Evolutionary conservation across 2,113 vertebrate genomes (phyloP).

Genomic region (Mesocricetus auratus): DNA sequence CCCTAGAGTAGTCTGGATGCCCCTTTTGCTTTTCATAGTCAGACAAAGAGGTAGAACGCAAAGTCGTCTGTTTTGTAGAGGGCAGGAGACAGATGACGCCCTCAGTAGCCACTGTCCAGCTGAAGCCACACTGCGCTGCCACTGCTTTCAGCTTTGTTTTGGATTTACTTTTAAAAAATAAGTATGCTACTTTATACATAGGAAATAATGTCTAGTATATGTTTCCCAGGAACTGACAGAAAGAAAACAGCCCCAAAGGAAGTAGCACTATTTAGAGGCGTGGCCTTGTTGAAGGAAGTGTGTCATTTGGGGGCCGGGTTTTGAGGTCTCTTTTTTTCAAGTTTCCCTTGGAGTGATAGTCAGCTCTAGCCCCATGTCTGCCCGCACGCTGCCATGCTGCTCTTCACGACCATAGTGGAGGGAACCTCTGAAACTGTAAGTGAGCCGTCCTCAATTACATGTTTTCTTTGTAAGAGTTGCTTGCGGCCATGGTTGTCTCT

Average conservation of each 20-base stretch:
- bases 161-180: neutral
- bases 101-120: neutral
- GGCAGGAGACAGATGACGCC: neutral
- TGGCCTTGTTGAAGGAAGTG: neutral
- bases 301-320: neutral
- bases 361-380: neutral
- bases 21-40: conserved; percentile 39
- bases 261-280: neutral
- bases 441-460: neutral
- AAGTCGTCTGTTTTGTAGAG: conserved; percentile 39
- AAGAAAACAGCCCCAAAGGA: neutral
- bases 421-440: neutral
- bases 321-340: neutral
- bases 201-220: conserved; percentile 30
- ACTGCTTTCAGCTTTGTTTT: conserved; percentile 4
- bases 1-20: conserved; percentile 46
- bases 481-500: neutral
- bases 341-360: neutral
- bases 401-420: neutral
- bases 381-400: neutral
- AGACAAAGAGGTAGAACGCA: neutral
- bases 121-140: neutral
- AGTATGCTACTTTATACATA: conserved; percentile 12
- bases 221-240: neutral
- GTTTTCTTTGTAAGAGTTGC: neutral